Evolutionary conservation across 2,113 vertebrate genomes (phyloP).

Genomic region (Crotalus horridus): DNA sequence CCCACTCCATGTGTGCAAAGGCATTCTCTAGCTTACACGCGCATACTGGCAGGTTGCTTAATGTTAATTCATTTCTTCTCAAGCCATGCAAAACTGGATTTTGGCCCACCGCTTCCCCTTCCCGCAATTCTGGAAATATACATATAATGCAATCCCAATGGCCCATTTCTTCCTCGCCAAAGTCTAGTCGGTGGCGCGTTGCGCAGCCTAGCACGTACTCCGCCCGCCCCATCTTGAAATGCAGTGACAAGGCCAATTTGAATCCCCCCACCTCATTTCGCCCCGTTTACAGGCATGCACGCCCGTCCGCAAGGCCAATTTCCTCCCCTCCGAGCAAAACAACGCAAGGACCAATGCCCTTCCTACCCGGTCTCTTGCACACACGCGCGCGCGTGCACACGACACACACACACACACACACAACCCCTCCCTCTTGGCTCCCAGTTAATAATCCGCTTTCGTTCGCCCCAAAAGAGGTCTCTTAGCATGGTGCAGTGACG

Average conservation of each 20-base stretch:
- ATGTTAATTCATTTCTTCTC: background rate
- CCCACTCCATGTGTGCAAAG: background rate
- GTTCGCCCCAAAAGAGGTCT: background rate
- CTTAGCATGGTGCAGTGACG: background rate
- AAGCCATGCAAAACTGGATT: background rate
- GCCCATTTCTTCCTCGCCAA: background rate
- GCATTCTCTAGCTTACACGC: background rate
- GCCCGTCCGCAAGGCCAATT: too few relatives aligned
- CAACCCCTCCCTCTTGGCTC: background rate
- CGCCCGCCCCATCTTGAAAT: background rate
- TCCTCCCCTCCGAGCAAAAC: background rate
- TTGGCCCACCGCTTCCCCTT: background rate
- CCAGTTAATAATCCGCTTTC: background rate
- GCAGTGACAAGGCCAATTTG: background rate
- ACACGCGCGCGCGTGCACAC: background rate
- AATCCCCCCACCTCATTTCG: rapidly evolving
- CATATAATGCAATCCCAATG: background rate
- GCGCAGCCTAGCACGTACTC: background rate
- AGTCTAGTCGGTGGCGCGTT: background rate
- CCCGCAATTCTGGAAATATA: background rate
- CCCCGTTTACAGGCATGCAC: background rate
- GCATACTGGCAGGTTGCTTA: background rate
- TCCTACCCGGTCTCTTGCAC: background rate
- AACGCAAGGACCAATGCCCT: background rate
- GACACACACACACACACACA: background rate